Percentiles rank a stretch among this genome's conserved stretches.
phyloP scores from a whole-genome alignment of 2,113 vertebrate genomes.

The Pholis gunnellus region DNA sequence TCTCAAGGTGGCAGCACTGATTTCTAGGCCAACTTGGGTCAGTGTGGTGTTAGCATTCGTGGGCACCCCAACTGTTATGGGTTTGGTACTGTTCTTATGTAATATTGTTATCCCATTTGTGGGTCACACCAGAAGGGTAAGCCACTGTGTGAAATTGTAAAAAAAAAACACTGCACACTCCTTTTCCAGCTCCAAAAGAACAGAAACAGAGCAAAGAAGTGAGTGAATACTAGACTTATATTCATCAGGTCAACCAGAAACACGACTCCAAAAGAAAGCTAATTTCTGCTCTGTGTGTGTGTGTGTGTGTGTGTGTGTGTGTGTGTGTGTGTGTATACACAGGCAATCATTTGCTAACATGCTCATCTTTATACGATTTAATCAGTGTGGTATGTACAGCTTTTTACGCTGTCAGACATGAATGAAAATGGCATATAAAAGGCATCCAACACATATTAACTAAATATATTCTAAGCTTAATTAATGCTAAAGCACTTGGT shows the following conservation, averaged over 20 bases:
- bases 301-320: no score
- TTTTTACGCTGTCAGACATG: background rate
- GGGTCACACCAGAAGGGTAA: background rate
- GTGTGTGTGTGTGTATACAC: background rate
- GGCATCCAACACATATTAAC: background rate
- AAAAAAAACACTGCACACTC: no score
- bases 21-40: background rate
- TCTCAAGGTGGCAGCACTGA: slow-evolving; percentile 2
- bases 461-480: background rate
- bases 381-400: background rate
- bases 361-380: background rate
- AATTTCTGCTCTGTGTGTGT: background rate
- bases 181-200: no score
- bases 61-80: background rate
- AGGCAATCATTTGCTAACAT: background rate
- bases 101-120: background rate
- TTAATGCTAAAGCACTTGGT: background rate
- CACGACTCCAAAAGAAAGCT: background rate
- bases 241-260: background rate
- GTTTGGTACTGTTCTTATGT: background rate
- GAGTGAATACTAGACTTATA: background rate
- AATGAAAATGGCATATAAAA: slow-evolving; percentile 1
- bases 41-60: background rate
- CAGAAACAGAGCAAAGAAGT: background rate
- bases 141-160: no score